Evolutionary conservation across 2,797 vertebrate genomes (phyloP), one percentile per base, ranked within the genome.

Genomic region (Microhierax caerulescens): DNA sequence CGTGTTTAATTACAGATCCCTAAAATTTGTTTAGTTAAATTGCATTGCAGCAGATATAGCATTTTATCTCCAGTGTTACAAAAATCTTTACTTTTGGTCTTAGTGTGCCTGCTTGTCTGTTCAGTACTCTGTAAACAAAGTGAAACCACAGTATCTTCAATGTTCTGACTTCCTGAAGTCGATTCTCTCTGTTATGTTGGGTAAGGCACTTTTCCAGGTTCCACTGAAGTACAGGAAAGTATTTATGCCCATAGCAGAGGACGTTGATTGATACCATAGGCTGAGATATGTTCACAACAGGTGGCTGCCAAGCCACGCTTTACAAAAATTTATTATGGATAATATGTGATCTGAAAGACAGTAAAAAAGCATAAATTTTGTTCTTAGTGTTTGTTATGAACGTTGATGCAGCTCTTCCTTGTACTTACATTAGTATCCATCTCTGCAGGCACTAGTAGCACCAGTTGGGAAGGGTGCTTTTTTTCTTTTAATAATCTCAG

Each of bases 11-110:
- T 70, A n/a, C 13, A 69, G 59, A 54, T 72, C 8, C 16, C 64
- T 79, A 30, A 21, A 82, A 50, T 39, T 65, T 2, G 7, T 65
- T 59, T 43, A 37, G 32, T 56, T n/a, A 57, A 32, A 51, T 20
- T 81, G 4, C 19, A 37, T 28, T 51, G 50, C 21, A 64, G 41
- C 9, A 74, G 6, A 32, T 27, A 19, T 0, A 1, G 4, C 3
- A 24, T 60, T 75, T 82, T 68, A 5, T 13, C 18, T 68, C 61
- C 25, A 60, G 1, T 4, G 24, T 48, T 27, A 41, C 4, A 69
- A 30, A 56, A 53, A 21, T 34, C 19, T 92, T 85, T 34, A 27
- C 11, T 82, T 82, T 47, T 53, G 7, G 4, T 36, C 37, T 60
- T 65, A 20, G 19, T 41, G 24, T 69, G 11, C 12, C 24, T 76